These are phyloP conservation scores for Poeciliopsis turneri DNA, from an alignment of 2,797 vertebrate genomes.

Conservation along the genomic window DNA sequence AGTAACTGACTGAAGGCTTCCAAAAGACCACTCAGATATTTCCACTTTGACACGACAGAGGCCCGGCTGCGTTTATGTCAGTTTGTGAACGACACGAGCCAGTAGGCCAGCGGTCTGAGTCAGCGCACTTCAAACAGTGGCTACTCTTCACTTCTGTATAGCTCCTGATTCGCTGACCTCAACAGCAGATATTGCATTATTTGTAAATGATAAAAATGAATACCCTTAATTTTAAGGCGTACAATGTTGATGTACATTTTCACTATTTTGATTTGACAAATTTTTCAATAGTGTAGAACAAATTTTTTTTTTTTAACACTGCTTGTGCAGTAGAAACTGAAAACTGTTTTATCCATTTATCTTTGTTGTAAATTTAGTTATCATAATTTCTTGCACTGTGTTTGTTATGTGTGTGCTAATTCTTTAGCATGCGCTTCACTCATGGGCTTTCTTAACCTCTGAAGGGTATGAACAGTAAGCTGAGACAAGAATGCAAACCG, in stretches of 20 bases:
- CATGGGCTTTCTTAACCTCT: background rate
- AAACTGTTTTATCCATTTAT: background rate
- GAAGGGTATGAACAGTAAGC: background rate
- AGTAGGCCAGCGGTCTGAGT: slow-evolving; percentile 58
- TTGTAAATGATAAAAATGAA: background rate
- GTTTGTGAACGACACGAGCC: slow-evolving; percentile 37
- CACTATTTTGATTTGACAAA: background rate
- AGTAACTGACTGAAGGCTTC: slow-evolving; percentile 53
- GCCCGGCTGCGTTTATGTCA: slow-evolving; percentile 17
- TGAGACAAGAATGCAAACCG: background rate
- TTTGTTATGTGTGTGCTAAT: background rate
- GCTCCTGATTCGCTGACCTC: slow-evolving; percentile 79
- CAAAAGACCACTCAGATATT: slow-evolving; percentile 41
- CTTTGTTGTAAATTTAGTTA: background rate
- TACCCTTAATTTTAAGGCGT: background rate
- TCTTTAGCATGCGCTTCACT: background rate
- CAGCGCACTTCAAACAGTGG: slow-evolving; percentile 70
- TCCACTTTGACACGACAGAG: slow-evolving; percentile 53
- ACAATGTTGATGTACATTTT: background rate
- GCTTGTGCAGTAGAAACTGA: background rate
- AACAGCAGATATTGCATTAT: slow-evolving; percentile 56
- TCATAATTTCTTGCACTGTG: background rate
- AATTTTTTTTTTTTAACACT: background rate
- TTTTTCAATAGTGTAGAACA: background rate
- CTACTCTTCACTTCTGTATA: slow-evolving; percentile 46